Evolutionary conservation across 2,888 invertebrate genomes (phyloP).

Genomic region (Leucoptera coffeella): DNA sequence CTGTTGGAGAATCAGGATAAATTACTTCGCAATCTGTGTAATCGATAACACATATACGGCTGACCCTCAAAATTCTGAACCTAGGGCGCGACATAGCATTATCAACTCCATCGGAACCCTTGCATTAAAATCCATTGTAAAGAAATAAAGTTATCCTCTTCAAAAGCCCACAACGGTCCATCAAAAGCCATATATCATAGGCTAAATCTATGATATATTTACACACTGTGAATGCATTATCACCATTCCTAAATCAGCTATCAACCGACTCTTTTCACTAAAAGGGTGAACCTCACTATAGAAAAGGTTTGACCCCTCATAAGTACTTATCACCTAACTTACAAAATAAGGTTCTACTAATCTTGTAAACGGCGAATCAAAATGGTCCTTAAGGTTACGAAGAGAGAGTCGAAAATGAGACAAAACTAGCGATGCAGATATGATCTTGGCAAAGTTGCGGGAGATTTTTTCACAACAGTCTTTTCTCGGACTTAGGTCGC

Average conservation of each 20-base stretch:
- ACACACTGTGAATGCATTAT: conserved; percentile 48
- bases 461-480: conserved; percentile 54
- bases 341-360: conserved; percentile 52
- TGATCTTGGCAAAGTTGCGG: conserved; percentile 43
- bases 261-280: conserved; percentile 54
- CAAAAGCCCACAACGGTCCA: conserved; percentile 11
- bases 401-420: conserved; percentile 26
- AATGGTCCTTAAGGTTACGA: conserved; percentile 14
- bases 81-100: conserved; percentile 11
- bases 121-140: conserved; percentile 10
- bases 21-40: conserved; percentile 7
- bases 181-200: conserved; percentile 36
- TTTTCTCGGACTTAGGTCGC: conserved; percentile 52
- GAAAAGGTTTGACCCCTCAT: conserved; percentile 54
- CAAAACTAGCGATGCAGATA: conserved; percentile 17
- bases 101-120: conserved; percentile 7
- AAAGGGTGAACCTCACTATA: conserved; percentile 49
- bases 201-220: conserved; percentile 51
- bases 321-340: conserved; percentile 55
- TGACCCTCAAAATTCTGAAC: conserved; percentile 17
- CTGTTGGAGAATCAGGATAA: too few species aligned
- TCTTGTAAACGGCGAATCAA: conserved; percentile 18
- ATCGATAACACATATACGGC: conserved; percentile 12
- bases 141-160: conserved; percentile 11
- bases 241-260: conserved; percentile 51